Evolutionary conservation across 2,113 vertebrate genomes (phyloP), one percentile per base, ranked within the genome.

Genomic region (Dipodomys ordii): DNA sequence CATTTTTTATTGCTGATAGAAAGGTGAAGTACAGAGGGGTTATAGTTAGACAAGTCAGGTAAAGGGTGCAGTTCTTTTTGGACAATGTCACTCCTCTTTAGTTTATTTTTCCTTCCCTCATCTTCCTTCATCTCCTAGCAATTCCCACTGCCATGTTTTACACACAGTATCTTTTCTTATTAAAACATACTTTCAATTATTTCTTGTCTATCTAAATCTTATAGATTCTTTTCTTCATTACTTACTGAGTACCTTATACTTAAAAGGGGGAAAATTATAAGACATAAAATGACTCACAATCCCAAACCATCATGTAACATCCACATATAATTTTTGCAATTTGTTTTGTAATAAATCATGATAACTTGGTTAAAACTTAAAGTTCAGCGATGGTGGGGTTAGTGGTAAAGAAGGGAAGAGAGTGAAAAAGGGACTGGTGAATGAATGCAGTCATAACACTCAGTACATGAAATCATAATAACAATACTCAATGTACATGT

Each of bases 321-420:
- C 25, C 85, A 18, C 32, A 32, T 28, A 20, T 12, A 49, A 49
- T 49, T 49, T 49, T 11, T 49, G 12, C 49, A 49, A 49, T 49
- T 10, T 49, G 12, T 39, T 69, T 83, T 57, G 44, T 15, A 85
- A n/a, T 87, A 83, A 87, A 65, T 76, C 65, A 64, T 20, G 73
- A 46, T 90, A 39, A 92, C 76, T 92, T 80, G 68, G 39, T 77
- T 77, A 74, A 92, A 69, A 9, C 9, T 78, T 18, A 27, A 84
- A 68, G 53, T 22, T 44, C 87, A 39, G 35, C 1, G 49, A 11
- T 49, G 49, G 9, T 12, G 49, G 49, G 49, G 49, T 49, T 49
- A 49, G 49, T 49, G 49, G 49, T 11, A 12, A 49, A 12, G 12
- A 12, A 49, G 49, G 49, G 49, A 49, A 49, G 49, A 49, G 49